Evolutionary conservation across 2,113 vertebrate species (phyloP).

Genomic region (Marmota flaviventris): DNA sequence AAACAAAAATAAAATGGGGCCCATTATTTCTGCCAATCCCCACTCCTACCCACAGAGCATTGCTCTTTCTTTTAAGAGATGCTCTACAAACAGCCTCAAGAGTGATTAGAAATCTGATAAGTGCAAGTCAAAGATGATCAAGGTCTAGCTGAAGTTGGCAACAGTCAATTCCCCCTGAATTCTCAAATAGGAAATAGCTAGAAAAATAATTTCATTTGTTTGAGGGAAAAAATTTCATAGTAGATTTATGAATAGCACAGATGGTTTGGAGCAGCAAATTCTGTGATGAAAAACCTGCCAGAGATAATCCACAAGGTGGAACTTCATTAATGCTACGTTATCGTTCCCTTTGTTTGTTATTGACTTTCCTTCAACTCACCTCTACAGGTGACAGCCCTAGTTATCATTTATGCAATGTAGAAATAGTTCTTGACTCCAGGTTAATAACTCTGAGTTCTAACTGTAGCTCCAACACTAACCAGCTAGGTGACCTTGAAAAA

Average conservation of each 20-base stretch:
- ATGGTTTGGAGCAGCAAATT: constrained; percentile 50
- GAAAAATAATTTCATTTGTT: constrained; percentile 66
- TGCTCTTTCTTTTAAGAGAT: constrained; percentile 23
- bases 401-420: background rate
- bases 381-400: background rate
- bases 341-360: constrained; percentile 13
- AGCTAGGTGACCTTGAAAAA: constrained; percentile 60
- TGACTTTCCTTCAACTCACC: constrained; percentile 11
- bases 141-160: background rate
- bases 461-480: background rate
- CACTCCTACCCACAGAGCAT: background rate
- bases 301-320: constrained; percentile 47
- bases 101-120: constrained; percentile 49
- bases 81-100: background rate
- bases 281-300: constrained; percentile 66
- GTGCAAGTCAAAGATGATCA: constrained; percentile 26
- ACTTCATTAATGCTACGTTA: constrained; percentile 49
- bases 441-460: constrained; percentile 32
- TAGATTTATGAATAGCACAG: constrained; percentile 61
- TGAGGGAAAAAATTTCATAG: constrained; percentile 48
- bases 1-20: background rate
- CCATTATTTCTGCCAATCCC: constrained; percentile 30
- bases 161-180: background rate
- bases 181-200: constrained; percentile 49
- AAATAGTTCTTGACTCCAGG: constrained; percentile 31